These are phyloP conservation scores for Ceramica pisi DNA, from an alignment of 2,888 invertebrate genomes.

Conservation along the genomic window DNA sequence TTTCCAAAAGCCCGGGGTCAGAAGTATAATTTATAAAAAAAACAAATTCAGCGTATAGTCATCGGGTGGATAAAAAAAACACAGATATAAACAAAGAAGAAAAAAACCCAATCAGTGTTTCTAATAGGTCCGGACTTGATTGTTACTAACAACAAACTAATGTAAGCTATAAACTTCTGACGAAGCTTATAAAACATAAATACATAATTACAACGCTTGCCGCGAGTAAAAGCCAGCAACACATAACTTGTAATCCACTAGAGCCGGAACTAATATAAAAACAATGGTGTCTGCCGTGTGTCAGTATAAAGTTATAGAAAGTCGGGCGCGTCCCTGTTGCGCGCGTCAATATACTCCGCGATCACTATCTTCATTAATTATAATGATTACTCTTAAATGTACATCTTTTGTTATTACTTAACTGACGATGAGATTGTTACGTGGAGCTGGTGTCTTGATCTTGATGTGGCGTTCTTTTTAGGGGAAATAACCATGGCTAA, in stretches of 20 bases:
- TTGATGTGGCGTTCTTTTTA: not conserved
- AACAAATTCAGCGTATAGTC: no score
- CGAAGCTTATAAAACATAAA: not conserved
- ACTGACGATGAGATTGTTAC: slow-evolving; percentile 15
- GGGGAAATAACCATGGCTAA: not conserved
- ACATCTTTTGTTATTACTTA: slow-evolving; percentile 26
- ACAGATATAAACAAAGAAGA: no score
- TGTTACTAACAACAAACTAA: no score
- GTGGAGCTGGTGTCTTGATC: not conserved
- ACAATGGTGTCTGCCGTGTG: slow-evolving; percentile 52
- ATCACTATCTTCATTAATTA: slow-evolving; percentile 57
- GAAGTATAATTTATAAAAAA: no score
- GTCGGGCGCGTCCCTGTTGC: slow-evolving; percentile 52
- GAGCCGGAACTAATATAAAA: slow-evolving; percentile 54
- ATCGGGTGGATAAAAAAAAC: no score
- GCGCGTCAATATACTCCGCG: slow-evolving; percentile 51
- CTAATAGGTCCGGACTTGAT: no score
- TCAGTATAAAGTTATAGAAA: slow-evolving; percentile 59
- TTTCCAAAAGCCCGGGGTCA: no score
- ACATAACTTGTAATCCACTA: slow-evolving; percentile 42
- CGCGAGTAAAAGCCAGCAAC: slow-evolving; percentile 34
- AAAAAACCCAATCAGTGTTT: no score
- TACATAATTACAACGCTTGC: slow-evolving; percentile 8
- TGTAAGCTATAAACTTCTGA: no score
- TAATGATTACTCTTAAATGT: slow-evolving; percentile 29